Evolutionary conservation across 2,797 vertebrate genomes (phyloP).

Genomic region (Sebastes minor): DNA sequence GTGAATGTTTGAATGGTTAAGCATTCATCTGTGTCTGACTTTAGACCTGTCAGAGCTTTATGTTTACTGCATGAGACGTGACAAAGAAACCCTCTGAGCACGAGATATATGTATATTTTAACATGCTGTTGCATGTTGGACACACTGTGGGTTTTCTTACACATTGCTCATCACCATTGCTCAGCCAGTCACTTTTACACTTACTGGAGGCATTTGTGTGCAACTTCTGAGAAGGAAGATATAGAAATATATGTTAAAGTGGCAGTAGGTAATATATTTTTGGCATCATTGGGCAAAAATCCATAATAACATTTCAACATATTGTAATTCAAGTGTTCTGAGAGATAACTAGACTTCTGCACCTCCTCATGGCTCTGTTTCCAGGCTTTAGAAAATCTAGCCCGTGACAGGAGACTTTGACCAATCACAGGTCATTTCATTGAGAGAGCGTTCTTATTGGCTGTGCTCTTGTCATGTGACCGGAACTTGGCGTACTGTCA

Average conservation of each 20-base stretch:
- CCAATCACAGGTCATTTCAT: too few species aligned
- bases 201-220: not conserved
- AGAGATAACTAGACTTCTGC: too few species aligned
- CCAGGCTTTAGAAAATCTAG: too few species aligned
- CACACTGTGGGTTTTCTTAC: not conserved
- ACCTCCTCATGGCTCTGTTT: too few species aligned
- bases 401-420: accelerated
- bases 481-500: accelerated
- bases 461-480: too few species aligned
- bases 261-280: accelerated
- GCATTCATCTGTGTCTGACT: too few species aligned
- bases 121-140: not conserved
- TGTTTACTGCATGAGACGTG: not conserved
- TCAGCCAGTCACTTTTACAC: not conserved
- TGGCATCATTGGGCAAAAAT: too few species aligned
- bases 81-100: not conserved
- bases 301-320: too few species aligned
- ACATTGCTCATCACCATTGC: not conserved
- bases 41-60: not conserved
- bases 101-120: not conserved
- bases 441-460: accelerated
- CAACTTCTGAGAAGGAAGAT: not conserved
- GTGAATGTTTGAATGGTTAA: too few species aligned
- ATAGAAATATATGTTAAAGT: not conserved
- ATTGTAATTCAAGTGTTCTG: too few species aligned